Evolutionary conservation across 2,113 vertebrate species (phyloP).

Genomic region (Scopus umbretta): DNA sequence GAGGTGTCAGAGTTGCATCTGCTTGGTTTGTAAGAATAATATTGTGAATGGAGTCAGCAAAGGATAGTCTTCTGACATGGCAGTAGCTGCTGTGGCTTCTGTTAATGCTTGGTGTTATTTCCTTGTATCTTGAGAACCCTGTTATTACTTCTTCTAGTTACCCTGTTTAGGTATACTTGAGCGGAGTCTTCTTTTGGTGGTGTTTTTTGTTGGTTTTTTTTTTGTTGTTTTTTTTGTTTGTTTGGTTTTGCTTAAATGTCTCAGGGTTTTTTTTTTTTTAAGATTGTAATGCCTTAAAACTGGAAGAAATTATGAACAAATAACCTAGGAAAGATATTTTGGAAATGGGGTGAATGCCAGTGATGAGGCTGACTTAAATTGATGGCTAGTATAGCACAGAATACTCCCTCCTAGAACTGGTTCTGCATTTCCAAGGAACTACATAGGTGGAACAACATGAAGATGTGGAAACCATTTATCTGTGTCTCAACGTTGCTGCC

Average conservation of each 20-base stretch:
- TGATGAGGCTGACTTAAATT: background rate
- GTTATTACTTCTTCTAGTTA: background rate
- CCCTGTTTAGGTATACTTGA: background rate
- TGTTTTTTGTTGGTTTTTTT: background rate
- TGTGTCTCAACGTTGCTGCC: background rate
- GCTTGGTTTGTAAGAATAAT: background rate
- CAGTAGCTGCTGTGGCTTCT: background rate
- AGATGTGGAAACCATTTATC: background rate
- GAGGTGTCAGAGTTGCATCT: background rate
- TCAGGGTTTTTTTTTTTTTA: background rate
- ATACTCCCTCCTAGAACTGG: background rate
- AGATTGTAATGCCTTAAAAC: background rate
- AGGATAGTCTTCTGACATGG: background rate
- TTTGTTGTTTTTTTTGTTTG: background rate
- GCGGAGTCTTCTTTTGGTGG: too few relatives aligned
- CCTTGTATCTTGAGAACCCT: background rate
- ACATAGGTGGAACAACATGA: rapidly evolving
- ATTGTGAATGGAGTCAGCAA: background rate
- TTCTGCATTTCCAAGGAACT: background rate
- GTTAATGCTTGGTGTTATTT: background rate
- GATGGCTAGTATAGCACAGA: background rate
- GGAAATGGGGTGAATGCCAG: background rate
- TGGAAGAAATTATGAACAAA: background rate
- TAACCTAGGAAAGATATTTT: background rate
- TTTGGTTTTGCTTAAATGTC: background rate